phyloP scores from a whole-genome alignment of 1,140 invertebrate species.

The Oreohelix idahoensis region DNA sequence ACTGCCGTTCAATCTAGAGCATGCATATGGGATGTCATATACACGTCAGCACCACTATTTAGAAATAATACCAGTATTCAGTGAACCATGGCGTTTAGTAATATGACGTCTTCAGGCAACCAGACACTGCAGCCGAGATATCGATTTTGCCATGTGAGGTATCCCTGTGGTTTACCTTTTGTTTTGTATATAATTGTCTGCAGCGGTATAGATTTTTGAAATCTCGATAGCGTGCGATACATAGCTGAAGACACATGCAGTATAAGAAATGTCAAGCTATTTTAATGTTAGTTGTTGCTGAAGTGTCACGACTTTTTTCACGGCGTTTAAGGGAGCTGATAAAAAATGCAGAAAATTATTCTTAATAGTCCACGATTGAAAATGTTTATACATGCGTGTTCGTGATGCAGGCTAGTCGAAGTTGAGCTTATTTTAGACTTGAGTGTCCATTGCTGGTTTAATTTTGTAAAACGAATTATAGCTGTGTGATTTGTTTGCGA shows the following conservation, averaged over 20 bases:
- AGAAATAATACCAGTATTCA: neutral
- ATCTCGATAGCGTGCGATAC: neutral
- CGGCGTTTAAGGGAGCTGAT: neutral
- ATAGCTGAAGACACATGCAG: neutral
- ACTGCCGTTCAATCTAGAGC: too few species aligned
- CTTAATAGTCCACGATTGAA: neutral
- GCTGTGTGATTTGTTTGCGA: neutral
- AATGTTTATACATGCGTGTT: neutral
- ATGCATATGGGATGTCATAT: neutral
- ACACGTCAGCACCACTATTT: neutral
- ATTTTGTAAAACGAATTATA: neutral
- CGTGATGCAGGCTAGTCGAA: neutral
- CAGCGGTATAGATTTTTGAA: neutral
- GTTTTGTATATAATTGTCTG: neutral
- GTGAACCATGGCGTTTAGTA: neutral
- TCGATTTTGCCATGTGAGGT: neutral
- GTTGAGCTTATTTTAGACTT: neutral
- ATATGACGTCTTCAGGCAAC: neutral
- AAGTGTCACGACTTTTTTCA: neutral
- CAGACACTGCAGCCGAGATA: neutral
- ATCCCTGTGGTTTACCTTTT: neutral
- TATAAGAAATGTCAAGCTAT: neutral
- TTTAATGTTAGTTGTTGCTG: neutral
- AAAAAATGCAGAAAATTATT: neutral
- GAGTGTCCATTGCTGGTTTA: neutral